phyloP scores from a whole-genome alignment of 2,113 vertebrate species.

The Chlamydotis undulata region DNA sequence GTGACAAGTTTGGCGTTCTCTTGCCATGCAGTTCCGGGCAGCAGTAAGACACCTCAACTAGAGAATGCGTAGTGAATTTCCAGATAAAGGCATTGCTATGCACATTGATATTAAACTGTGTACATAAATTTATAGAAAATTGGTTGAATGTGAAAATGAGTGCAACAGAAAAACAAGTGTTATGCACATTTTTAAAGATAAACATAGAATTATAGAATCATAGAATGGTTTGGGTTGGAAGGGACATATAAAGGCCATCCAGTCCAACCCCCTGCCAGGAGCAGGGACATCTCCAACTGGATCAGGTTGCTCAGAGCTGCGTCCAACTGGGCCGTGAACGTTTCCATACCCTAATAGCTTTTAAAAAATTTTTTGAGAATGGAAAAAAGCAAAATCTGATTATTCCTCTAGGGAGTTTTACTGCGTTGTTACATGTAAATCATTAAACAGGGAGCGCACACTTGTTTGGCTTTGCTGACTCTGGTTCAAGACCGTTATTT shows the following conservation, averaged over 20 bases:
- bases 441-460: background rate
- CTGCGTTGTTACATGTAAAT: background rate
- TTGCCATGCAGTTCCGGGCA: background rate
- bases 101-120: background rate
- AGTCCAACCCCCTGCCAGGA: too few relatives aligned
- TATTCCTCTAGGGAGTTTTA: background rate
- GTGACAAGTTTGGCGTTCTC: background rate
- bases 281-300: too few relatives aligned
- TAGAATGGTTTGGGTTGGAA: too few relatives aligned
- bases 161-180: background rate
- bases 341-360: background rate
- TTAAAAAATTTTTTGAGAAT: background rate
- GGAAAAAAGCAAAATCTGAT: background rate
- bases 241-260: too few relatives aligned
- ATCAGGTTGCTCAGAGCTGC: too few relatives aligned
- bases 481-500: slow-evolving; percentile 41
- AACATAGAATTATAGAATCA: background rate
- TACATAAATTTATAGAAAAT: background rate
- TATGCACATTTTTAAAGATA: background rate
- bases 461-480: slow-evolving; percentile 18
- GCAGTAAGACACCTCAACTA: background rate
- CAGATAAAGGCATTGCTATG: background rate
- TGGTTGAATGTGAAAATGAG: background rate
- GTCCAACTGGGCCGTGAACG: too few relatives aligned
- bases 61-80: background rate